These are phyloP conservation scores for Tauraco hartlaubi DNA, from an alignment of 2,797 vertebrate species.

Conservation along the genomic window DNA sequence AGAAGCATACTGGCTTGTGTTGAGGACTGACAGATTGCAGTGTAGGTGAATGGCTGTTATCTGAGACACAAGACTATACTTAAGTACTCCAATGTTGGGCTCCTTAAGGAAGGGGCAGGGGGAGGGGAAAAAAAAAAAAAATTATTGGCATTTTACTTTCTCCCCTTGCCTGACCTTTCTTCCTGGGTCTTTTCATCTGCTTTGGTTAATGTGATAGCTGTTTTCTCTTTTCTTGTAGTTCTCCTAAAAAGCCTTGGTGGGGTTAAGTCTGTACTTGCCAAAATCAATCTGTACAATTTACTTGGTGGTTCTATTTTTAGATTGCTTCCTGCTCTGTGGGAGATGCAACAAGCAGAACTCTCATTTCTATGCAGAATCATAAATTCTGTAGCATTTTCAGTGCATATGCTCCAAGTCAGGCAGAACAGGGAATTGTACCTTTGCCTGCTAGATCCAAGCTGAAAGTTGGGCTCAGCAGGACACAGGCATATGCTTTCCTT, in stretches of 20 bases:
- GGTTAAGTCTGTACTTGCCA: slow-evolving; percentile 42
- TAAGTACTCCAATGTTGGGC: not conserved
- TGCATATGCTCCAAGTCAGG: slow-evolving; percentile 32
- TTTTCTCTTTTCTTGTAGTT: not conserved
- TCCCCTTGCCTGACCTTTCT: not conserved
- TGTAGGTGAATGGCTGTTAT: not conserved
- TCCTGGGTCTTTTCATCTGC: not conserved
- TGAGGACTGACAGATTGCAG: not conserved
- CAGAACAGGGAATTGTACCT: not conserved
- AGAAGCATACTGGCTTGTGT: not conserved
- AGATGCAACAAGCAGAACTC: slow-evolving; percentile 42
- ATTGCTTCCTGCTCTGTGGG: slow-evolving; percentile 39
- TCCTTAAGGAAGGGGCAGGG: not conserved
- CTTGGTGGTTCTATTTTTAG: slow-evolving; percentile 28
- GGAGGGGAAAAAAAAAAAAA: not conserved
- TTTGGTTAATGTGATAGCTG: not conserved
- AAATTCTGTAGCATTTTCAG: slow-evolving; percentile 41
- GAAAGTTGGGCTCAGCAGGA: not conserved
- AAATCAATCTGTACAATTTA: slow-evolving; percentile 27
- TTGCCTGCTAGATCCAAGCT: not conserved
- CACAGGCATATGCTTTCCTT: not conserved
- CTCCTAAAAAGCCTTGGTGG: not conserved
- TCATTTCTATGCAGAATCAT: slow-evolving; percentile 45
- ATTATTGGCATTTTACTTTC: not conserved
- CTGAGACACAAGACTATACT: not conserved